Percentiles rank a stretch among this genome's conserved stretches.
Evolutionary conservation across 2,797 vertebrate species (phyloP).

Genomic region (Phoebastria nigripes): DNA sequence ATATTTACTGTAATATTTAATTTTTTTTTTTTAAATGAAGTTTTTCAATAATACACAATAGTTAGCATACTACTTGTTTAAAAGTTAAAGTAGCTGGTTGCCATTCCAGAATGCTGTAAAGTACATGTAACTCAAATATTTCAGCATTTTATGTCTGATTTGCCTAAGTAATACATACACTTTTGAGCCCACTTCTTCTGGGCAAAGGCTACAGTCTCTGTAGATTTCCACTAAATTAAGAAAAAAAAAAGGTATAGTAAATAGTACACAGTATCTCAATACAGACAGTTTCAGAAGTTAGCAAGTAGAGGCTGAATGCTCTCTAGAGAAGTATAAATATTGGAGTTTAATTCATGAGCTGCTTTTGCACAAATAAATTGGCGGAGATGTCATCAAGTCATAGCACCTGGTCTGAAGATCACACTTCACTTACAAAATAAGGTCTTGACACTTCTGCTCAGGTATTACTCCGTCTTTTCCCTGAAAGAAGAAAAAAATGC

Average conservation of each 20-base stretch:
- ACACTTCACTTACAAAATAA: not conserved
- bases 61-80: not conserved
- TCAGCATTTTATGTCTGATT: not conserved
- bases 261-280: not conserved
- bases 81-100: not conserved
- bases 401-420: not conserved
- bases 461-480: not conserved
- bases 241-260: not conserved
- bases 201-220: not conserved
- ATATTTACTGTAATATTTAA: not conserved
- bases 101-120: not conserved
- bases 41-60: not conserved
- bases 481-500: not conserved
- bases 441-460: not conserved
- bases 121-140: not conserved
- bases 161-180: not conserved
- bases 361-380: not conserved
- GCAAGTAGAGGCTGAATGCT: not conserved
- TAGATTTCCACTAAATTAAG: not conserved
- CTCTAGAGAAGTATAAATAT: not conserved
- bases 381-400: not conserved
- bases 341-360: not conserved
- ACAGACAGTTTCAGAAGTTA: not conserved
- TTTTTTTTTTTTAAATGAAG: not conserved
- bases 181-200: not conserved